Conservation (phyloP, 2,888 invertebrate genomes). For the Epirrhoe alternata region DNA sequence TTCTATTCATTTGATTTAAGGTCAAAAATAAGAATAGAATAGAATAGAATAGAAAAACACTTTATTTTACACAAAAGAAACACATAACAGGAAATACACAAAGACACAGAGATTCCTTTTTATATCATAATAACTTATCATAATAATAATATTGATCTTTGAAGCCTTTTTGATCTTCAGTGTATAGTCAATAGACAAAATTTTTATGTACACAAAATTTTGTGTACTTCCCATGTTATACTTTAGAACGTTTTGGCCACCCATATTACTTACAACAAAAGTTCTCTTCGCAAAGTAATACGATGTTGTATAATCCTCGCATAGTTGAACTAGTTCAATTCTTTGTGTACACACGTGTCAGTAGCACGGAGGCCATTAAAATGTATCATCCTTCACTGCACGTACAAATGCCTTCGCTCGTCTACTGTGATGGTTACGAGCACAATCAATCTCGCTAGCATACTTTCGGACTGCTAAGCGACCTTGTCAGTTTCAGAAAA, state of each 20-base stretch:
- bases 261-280: no score
- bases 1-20: neutral
- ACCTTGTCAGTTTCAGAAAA: slow-evolving; percentile 17
- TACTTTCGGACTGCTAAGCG: neutral
- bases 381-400: slow-evolving; percentile 32
- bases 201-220: neutral
- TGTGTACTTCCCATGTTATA: neutral
- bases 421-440: slow-evolving; percentile 8
- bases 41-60: no score
- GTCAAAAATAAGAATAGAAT: no score
- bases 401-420: slow-evolving; percentile 17
- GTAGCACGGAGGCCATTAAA: slow-evolving; percentile 21
- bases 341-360: slow-evolving; percentile 26
- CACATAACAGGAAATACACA: no score
- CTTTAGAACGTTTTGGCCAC: neutral
- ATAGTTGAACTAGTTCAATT: slow-evolving; percentile 22
- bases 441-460: slow-evolving; percentile 6
- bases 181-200: neutral
- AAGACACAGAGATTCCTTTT: no score
- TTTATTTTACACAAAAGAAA: no score
- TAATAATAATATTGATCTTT: neutral
- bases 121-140: no score
- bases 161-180: neutral
- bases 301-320: slow-evolving; percentile 8
- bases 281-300: neutral